phyloP scores from a whole-genome alignment of 2,797 vertebrate species.

The Novumbra hubbsi region DNA sequence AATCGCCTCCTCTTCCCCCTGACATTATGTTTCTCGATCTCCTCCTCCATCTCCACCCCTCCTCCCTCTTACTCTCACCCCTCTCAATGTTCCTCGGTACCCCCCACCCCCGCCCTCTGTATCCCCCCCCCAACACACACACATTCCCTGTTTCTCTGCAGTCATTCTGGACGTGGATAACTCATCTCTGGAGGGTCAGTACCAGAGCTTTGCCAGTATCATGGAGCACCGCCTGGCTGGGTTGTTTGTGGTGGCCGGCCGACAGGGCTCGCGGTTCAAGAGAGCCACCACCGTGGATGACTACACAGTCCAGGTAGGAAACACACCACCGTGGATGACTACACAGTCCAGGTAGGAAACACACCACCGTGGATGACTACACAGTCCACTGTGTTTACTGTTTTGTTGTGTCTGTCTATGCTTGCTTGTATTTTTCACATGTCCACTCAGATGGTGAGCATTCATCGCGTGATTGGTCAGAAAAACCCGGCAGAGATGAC shows the following conservation, averaged over 20 bases:
- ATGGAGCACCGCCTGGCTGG: slow-evolving; percentile 96
- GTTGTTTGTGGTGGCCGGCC: slow-evolving; percentile 88
- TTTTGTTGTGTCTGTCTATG: not conserved
- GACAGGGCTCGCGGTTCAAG: slow-evolving; percentile 85
- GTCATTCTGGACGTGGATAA: slow-evolving; percentile 96
- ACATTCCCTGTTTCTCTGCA: slow-evolving; percentile 56
- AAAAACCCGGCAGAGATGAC: slow-evolving; percentile 94
- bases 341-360: slow-evolving; percentile 88
- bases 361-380: slow-evolving; percentile 74
- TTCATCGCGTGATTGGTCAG: slow-evolving; percentile 83
- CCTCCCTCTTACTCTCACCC: not conserved
- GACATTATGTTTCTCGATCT: not conserved
- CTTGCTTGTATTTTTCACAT: slow-evolving; percentile 10
- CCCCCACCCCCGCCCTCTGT: not conserved
- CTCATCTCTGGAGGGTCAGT: slow-evolving; percentile 85
- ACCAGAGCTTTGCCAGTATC: slow-evolving; percentile 93
- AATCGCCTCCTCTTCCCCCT: not conserved
- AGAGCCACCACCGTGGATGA: slow-evolving; percentile 88
- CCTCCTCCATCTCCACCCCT: not conserved
- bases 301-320: slow-evolving; percentile 92
- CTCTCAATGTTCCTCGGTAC: not conserved
- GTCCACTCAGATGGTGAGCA: slow-evolving; percentile 89
- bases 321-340: slow-evolving; percentile 69
- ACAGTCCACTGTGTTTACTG: slow-evolving; percentile 82
- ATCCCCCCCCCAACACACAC: slow-evolving; percentile 1